Evolutionary conservation across 2,888 invertebrate genomes (phyloP).

Genomic region (Cactoblastis cactorum): DNA sequence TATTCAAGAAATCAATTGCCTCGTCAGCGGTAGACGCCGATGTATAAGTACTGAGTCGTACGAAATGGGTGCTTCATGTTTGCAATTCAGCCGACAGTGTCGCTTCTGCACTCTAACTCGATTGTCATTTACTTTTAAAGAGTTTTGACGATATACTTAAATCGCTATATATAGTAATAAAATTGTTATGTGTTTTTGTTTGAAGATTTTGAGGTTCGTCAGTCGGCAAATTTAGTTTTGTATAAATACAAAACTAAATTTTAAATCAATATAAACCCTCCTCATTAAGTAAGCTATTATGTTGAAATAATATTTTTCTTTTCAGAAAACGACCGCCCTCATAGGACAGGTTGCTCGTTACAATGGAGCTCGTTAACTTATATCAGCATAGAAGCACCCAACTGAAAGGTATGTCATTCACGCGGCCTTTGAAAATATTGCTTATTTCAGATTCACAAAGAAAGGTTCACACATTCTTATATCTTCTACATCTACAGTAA

Average conservation of each 20-base stretch:
- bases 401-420: conserved; percentile 50
- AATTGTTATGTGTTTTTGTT: too few relatives aligned
- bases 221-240: too few relatives aligned
- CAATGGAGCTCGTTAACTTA: conserved; percentile 51
- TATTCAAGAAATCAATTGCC: background rate
- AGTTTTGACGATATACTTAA: background rate
- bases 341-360: conserved; percentile 41
- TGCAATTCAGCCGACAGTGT: conserved; percentile 12
- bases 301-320: conserved; percentile 28
- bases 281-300: too few relatives aligned
- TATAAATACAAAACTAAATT: too few relatives aligned
- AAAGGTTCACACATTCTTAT: background rate
- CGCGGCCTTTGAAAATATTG: background rate
- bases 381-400: conserved; percentile 34
- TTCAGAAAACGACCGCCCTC: conserved; percentile 52
- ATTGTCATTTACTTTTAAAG: conserved; percentile 1
- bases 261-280: too few relatives aligned
- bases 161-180: background rate
- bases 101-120: conserved; percentile 6
- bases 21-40: background rate
- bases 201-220: too few relatives aligned
- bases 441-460: background rate
- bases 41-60: conserved; percentile 9
- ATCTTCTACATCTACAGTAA: background rate
- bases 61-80: conserved; percentile 12